A percentile compares a stretch with the other conserved stretches of the same genome.
These are phyloP conservation scores for Litoditis marina DNA, from an alignment of 2,888 invertebrate species.

Conservation along the genomic window DNA sequence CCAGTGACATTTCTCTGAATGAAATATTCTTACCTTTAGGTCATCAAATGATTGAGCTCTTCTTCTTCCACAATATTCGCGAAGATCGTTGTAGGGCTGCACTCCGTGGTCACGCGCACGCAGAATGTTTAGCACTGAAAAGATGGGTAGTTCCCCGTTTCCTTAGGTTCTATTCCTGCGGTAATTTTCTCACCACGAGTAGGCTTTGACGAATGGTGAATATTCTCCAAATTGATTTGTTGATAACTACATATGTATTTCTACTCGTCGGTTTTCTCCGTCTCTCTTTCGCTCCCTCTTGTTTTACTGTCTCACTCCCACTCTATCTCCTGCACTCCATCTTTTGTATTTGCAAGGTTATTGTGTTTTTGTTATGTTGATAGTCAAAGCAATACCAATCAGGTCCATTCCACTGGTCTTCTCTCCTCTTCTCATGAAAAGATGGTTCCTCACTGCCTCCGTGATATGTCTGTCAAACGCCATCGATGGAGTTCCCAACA, in stretches of 20 bases:
- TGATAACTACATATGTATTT: too few species aligned
- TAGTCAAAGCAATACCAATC: slow-evolving; percentile 67
- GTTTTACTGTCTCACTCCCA: too few species aligned
- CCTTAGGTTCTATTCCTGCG: too few species aligned
- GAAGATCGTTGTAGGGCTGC: slow-evolving; percentile 75
- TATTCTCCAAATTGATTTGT: too few species aligned
- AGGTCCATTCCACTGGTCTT: slow-evolving; percentile 89
- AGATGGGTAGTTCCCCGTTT: background rate
- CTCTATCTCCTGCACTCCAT: too few species aligned
- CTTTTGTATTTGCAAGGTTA: too few species aligned
- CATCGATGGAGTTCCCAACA: slow-evolving; percentile 61
- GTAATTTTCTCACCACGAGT: too few species aligned
- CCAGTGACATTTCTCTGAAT: background rate
- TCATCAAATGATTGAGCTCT: slow-evolving; percentile 80
- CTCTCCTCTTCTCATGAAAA: slow-evolving; percentile 81
- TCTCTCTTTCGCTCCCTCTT: too few species aligned
- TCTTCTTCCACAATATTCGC: slow-evolving; percentile 78
- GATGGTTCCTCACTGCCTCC: slow-evolving; percentile 69
- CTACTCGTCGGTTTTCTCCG: too few species aligned
- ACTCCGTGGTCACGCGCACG: slow-evolving; percentile 83
- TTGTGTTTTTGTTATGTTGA: background rate
- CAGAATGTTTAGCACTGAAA: slow-evolving; percentile 77
- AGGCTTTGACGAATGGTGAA: too few species aligned
- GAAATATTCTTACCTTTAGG: slow-evolving; percentile 68
- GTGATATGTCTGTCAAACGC: slow-evolving; percentile 61